Evolutionary conservation across 2,888 invertebrate genomes (phyloP).

Genomic region (Abscondita cerata): DNA sequence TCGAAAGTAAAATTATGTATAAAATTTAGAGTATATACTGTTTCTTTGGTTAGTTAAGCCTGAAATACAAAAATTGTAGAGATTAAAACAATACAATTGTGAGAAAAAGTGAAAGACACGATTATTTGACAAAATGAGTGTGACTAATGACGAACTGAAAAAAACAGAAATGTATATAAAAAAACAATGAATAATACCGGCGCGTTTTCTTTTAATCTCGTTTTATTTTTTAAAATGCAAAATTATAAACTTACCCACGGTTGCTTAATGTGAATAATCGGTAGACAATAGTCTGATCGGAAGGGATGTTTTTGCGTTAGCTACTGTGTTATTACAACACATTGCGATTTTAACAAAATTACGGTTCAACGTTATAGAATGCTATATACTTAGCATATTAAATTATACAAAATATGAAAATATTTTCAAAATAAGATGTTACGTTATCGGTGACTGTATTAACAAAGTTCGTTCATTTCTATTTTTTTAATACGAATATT

Average conservation of each 20-base stretch:
- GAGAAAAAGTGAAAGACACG: slow-evolving; percentile 1
- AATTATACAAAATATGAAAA: slow-evolving; percentile 40
- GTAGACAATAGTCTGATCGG: slow-evolving; percentile 38
- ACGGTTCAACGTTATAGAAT: slow-evolving; percentile 38
- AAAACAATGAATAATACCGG: slow-evolving; percentile 19
- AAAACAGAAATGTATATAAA: slow-evolving; percentile 15
- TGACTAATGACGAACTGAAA: slow-evolving; percentile 21
- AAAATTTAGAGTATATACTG: too few relatives aligned
- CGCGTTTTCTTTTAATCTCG: neutral
- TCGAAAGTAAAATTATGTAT: too few relatives aligned
- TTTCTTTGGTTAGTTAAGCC: neutral
- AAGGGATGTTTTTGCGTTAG: slow-evolving; percentile 28
- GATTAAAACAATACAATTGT: neutral
- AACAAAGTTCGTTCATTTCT: slow-evolving; percentile 29
- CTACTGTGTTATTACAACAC: slow-evolving; percentile 53
- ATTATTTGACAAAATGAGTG: slow-evolving; percentile 23
- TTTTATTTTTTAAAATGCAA: neutral
- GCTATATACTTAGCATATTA: slow-evolving; percentile 50
- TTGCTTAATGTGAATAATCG: slow-evolving; percentile 19
- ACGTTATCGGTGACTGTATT: slow-evolving; percentile 16
- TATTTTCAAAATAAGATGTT: slow-evolving; percentile 28
- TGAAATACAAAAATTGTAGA: neutral
- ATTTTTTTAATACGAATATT: slow-evolving; percentile 33
- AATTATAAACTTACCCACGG: slow-evolving; percentile 22
- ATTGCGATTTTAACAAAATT: slow-evolving; percentile 51